Percentiles rank a stretch among this genome's conserved stretches.
phyloP scores from a whole-genome alignment of 35 echinoderm and acorn worm genomes.

The Chiridota heheva region DNA sequence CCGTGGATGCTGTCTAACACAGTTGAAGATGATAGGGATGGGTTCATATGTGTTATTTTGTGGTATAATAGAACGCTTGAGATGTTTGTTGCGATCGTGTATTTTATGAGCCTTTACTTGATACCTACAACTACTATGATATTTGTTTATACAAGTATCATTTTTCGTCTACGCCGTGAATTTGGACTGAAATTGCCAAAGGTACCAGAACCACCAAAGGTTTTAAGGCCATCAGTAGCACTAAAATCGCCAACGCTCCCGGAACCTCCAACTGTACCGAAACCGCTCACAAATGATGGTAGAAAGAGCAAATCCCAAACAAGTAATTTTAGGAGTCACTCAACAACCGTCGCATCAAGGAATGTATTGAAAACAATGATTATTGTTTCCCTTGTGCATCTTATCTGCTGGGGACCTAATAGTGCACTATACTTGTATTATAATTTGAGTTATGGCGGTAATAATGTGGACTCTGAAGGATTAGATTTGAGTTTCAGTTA shows the following conservation, averaged over 20 bases:
- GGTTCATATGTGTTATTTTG: constrained; percentile 19
- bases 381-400: constrained; percentile 50
- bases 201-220: too few relatives aligned
- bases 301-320: too few relatives aligned
- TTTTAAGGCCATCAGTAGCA: too few relatives aligned
- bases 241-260: constrained; percentile 17
- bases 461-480: constrained; percentile 36
- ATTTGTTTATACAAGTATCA: constrained; percentile 79
- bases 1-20: constrained; percentile 72
- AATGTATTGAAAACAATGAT: constrained; percentile 68
- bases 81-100: constrained; percentile 50
- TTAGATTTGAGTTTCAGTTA: too few relatives aligned
- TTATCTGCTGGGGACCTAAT: constrained; percentile 78
- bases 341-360: constrained; percentile 30
- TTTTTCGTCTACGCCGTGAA: constrained; percentile 45
- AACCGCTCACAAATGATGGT: neutral
- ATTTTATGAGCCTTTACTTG: constrained; percentile 76
- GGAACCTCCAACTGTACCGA: neutral
- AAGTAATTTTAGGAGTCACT: too few relatives aligned
- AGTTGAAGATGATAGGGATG: neutral
- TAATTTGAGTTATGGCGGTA: constrained; percentile 55
- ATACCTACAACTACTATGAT: constrained; percentile 73
- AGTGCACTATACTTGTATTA: constrained; percentile 59
- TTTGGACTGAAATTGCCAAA: too few relatives aligned
- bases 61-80: constrained; percentile 14